Evolutionary conservation across 2,797 vertebrate genomes (phyloP), one percentile per base, ranked within the genome.

Genomic region (Xenopus petersii): DNA sequence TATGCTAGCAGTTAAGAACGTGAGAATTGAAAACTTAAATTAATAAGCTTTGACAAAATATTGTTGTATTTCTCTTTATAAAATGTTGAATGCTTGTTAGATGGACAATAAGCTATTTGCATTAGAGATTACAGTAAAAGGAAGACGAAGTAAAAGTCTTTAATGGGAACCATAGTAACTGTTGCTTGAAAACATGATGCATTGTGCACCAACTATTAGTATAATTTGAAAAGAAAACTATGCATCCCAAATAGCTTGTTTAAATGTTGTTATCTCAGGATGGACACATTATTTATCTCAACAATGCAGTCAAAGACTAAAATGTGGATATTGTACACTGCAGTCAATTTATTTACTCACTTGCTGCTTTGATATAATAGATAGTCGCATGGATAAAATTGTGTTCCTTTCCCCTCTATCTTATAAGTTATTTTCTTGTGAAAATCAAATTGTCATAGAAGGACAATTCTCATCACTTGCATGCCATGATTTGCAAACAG

Each of bases 111-210:
- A 26, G 17, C 9, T 55, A 64, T 70, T 73, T 76, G 42, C 70
- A 77, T 42, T 67, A 42, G 64, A 76, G 74, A 73, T 73, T 24
- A 70, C 46, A 24, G 54, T 49, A 15, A 64, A 24, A 49, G 7
- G 54, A 16, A 15, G 15, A 73, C 51, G 58, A 21, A 64, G 64
- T 63, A 64, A 68, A 46, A 59, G 48, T 58, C 65, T 56, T 49
- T 64, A 79, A 67, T 73, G 56, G 64, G 33, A 48, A 64, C 72
- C 58, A 74, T 75, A 67, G 73, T 42, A 75, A 79, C 67, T 46
- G 63, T 33, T 67, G 21, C 54, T 55, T 46, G 21, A 60, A 33
- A 21, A 26, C 26, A 64, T 33, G 70, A 56, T 69, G 64, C 21
- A 64, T 73, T 73, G 51, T 73, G 71, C 62, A 54, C 61, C 69